Evolutionary conservation across 2,113 vertebrate genomes (phyloP).

Genomic region (Menura novaehollandiae): DNA sequence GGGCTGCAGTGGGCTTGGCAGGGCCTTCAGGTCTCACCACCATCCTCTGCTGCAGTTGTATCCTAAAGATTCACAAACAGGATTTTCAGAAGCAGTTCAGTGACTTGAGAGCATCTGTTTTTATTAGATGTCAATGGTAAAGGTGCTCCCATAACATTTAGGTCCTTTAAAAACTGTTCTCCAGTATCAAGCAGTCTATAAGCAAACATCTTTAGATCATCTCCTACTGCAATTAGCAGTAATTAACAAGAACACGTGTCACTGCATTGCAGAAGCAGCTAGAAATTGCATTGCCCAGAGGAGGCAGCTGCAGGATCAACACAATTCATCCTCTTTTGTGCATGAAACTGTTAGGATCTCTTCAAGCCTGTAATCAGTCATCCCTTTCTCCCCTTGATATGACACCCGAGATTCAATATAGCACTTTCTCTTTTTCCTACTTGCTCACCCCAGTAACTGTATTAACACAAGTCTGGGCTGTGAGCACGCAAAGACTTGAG

Average conservation of each 20-base stretch:
- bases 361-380: not conserved
- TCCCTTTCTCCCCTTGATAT: not conserved
- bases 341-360: not conserved
- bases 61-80: not conserved
- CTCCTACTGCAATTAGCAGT: not conserved
- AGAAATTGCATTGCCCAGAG: not conserved
- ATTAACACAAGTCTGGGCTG: not conserved
- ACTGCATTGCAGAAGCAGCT: not conserved
- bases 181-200: not conserved
- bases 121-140: not conserved
- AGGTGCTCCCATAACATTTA: not conserved
- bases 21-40: not conserved
- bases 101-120: not conserved
- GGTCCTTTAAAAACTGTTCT: not conserved
- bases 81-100: not conserved
- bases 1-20: not conserved
- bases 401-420: not conserved
- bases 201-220: not conserved
- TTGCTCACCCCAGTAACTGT: not conserved
- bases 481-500: not conserved
- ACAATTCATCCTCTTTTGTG: not conserved
- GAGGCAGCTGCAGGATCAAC: not conserved
- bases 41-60: not conserved
- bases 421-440: not conserved
- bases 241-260: not conserved